A percentile compares a stretch with the other conserved stretches of the same genome.
These are phyloP conservation scores for Apis dorsata DNA, from an alignment of 1,140 invertebrate species.

Conservation along the genomic window DNA sequence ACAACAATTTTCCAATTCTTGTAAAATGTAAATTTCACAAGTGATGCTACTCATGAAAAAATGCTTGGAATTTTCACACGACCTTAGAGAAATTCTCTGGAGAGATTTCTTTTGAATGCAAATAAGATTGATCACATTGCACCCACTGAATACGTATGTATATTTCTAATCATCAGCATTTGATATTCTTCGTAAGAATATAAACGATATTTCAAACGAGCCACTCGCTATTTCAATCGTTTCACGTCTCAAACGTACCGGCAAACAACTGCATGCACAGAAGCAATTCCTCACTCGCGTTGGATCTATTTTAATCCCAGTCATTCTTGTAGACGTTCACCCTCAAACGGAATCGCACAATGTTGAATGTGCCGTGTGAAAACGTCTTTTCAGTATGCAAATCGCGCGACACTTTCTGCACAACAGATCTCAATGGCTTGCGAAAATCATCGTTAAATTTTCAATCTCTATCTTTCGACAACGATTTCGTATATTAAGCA, in stretches of 20 bases:
- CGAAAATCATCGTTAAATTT: neutral
- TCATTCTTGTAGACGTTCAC: constrained; percentile 8
- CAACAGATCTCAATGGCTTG: neutral
- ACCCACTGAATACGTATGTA: neutral
- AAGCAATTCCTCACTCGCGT: constrained; percentile 13
- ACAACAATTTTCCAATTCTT: too few species aligned
- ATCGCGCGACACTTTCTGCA: neutral
- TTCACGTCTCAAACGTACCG: neutral
- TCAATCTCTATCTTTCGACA: neutral
- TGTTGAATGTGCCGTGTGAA: neutral
- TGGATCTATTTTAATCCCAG: constrained; percentile 25
- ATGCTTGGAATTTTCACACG: too few species aligned
- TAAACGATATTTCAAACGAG: neutral
- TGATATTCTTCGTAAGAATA: neutral
- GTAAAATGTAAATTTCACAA: too few species aligned
- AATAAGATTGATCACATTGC: neutral
- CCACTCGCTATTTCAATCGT: neutral
- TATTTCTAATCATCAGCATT: neutral
- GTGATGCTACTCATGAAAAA: too few species aligned
- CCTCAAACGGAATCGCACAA: neutral
- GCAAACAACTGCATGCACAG: neutral
- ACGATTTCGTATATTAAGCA: neutral
- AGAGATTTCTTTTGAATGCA: neutral
- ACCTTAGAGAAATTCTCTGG: neutral
- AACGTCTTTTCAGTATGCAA: constrained; percentile 2